Evolutionary conservation across 2,113 vertebrate species (phyloP).

Genomic region (Apteryx mantelli): DNA sequence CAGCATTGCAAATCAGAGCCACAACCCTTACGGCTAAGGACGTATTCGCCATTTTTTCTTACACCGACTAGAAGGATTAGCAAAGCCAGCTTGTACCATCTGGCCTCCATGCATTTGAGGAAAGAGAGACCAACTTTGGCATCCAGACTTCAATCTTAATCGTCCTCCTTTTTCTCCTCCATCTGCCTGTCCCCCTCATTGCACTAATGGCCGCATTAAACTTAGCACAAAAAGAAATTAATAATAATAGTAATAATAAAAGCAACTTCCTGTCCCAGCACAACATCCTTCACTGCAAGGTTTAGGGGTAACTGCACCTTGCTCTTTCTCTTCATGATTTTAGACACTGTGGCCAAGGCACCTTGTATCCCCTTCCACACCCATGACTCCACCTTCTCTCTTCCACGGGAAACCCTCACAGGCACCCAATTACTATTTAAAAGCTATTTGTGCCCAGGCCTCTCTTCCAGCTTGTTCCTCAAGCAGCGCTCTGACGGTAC

Average conservation of each 20-base stretch:
- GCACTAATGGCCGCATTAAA: not conserved
- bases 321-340: not conserved
- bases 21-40: not conserved
- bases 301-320: not conserved
- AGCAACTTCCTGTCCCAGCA: not conserved
- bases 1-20: not conserved
- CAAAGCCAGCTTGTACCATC: not conserved
- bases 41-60: not conserved
- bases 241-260: not conserved
- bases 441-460: not conserved
- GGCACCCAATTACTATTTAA: not conserved
- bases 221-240: not conserved
- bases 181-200: not conserved
- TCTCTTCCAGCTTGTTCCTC: not conserved
- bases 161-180: not conserved
- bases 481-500: fast-evolving
- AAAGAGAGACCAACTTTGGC: not conserved
- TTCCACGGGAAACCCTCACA: not conserved
- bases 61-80: not conserved
- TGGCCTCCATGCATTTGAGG: not conserved
- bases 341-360: not conserved
- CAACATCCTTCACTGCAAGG: not conserved
- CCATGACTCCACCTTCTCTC: not conserved
- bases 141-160: not conserved
- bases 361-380: not conserved